Percentiles rank a stretch among this genome's conserved stretches.
Evolutionary conservation across 2,888 invertebrate genomes (phyloP).

Genomic region (Aplocera efformata): DNA sequence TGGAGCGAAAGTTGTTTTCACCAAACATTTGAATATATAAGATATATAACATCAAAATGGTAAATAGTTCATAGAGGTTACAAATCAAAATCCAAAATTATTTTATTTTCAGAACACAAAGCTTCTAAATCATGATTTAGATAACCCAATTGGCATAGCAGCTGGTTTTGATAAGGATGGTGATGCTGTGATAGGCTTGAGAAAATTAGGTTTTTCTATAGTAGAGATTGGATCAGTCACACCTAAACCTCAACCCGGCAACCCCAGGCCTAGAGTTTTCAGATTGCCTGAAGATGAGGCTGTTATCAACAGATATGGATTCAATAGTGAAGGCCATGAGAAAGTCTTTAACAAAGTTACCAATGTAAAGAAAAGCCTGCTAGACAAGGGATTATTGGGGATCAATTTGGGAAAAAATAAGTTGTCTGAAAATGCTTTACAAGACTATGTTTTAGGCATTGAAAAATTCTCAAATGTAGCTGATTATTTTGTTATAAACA

Average conservation of each 20-base stretch:
- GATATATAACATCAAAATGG: neutral
- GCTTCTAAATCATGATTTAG: constrained; percentile 86
- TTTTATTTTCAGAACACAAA: constrained; percentile 81
- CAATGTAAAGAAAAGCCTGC: constrained; percentile 69
- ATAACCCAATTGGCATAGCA: constrained; percentile 97
- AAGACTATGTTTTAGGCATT: constrained; percentile 94
- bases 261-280: constrained; percentile 96
- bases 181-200: constrained; percentile 91
- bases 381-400: constrained; percentile 86
- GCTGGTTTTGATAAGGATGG: constrained; percentile 99
- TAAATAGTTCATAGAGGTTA: constrained; percentile 11
- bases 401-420: constrained; percentile 99
- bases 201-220: constrained; percentile 94
- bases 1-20: too few relatives aligned
- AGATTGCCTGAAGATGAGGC: constrained; percentile 91
- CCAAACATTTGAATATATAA: too few relatives aligned
- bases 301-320: constrained; percentile 93
- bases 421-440: constrained; percentile 84
- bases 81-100: neutral
- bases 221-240: constrained; percentile 98
- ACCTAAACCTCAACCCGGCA: constrained; percentile 95
- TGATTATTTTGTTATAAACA: constrained; percentile 97
- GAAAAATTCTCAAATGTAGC: constrained; percentile 89
- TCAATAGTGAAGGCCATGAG: constrained; percentile 96
- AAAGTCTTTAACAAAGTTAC: constrained; percentile 84